phyloP scores from a whole-genome alignment of 2,113 vertebrate species.

The Entelurus aequoreus region DNA sequence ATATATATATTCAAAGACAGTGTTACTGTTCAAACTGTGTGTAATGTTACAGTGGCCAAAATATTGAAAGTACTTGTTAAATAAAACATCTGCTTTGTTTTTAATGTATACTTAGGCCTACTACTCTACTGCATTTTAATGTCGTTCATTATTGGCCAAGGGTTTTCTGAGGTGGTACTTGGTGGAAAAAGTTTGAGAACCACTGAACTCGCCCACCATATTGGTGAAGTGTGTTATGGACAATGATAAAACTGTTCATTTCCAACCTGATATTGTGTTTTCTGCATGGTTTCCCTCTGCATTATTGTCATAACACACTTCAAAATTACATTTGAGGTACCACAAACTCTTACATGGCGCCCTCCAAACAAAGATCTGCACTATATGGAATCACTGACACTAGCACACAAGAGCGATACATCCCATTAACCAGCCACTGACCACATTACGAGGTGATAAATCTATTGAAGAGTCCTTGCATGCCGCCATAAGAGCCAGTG shows the following conservation, averaged over 20 bases:
- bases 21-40: no score
- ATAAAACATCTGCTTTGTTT: no score
- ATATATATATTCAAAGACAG: no score
- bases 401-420: slow-evolving; percentile 36
- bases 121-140: no score
- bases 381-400: slow-evolving; percentile 17
- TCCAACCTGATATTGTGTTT: background rate
- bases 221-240: no score
- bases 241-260: background rate
- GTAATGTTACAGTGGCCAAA: no score
- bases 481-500: slow-evolving; percentile 68
- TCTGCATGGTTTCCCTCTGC: background rate
- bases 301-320: background rate
- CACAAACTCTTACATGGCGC: background rate
- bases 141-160: no score
- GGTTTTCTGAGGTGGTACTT: no score
- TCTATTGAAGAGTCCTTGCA: slow-evolving; percentile 72
- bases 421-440: slow-evolving; percentile 61
- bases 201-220: no score
- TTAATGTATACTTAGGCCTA: no score
- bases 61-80: no score
- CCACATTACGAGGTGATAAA: slow-evolving; percentile 76
- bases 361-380: background rate
- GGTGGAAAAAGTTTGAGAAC: no score
- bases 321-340: background rate